These are phyloP conservation scores for Acleris sparsana DNA, from an alignment of 2,888 invertebrate genomes.

Conservation along the genomic window DNA sequence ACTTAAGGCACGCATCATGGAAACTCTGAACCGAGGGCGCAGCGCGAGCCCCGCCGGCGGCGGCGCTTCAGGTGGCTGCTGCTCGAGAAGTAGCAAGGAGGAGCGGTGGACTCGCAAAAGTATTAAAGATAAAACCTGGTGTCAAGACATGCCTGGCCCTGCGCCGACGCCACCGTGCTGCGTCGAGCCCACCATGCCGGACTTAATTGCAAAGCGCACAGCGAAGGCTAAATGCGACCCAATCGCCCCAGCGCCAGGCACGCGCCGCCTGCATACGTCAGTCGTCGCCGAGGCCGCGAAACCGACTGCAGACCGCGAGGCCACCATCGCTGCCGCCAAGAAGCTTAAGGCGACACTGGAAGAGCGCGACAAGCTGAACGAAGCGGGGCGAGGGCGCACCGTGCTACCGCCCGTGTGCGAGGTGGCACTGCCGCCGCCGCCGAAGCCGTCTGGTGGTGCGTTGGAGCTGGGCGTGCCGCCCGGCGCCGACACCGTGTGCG, in stretches of 20 bases:
- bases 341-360: slow-evolving; percentile 5
- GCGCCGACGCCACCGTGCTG: slow-evolving; percentile 10
- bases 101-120: no score
- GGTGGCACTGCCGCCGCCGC: slow-evolving; percentile 23
- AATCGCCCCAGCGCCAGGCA: no score
- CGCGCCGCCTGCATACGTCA: slow-evolving; percentile 17
- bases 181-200: slow-evolving; percentile 6
- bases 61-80: not conserved
- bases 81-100: no score
- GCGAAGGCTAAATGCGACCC: not conserved
- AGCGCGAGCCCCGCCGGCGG: slow-evolving; percentile 5
- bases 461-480: slow-evolving; percentile 36
- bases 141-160: slow-evolving; percentile 1
- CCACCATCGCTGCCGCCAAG: slow-evolving; percentile 3
- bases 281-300: not conserved
- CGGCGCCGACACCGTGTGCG: slow-evolving; percentile 24
- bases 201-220: slow-evolving; percentile 2
- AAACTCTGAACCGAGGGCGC: slow-evolving; percentile 16
- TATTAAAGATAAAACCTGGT: slow-evolving; percentile 10
- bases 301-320: slow-evolving; percentile 2
- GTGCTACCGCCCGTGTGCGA: slow-evolving; percentile 19
- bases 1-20: slow-evolving; percentile 22
- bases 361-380: slow-evolving; percentile 13
- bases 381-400: slow-evolving; percentile 20
- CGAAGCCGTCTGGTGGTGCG: slow-evolving; percentile 25